Evolutionary conservation across 2,113 vertebrate species (phyloP).

Genomic region (Anser cygnoides): DNA sequence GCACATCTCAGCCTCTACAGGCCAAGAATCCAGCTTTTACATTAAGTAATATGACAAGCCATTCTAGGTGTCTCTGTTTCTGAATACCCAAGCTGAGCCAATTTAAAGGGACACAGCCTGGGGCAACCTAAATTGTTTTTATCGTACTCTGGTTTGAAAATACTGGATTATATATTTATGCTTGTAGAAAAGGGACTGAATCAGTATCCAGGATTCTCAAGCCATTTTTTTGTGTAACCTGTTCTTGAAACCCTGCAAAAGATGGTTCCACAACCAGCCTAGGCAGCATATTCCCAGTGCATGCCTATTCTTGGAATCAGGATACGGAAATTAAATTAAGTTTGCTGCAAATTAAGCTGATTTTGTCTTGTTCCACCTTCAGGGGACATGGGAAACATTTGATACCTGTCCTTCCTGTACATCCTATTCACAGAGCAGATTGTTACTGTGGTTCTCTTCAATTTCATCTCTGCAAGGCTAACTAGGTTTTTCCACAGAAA

Average conservation of each 20-base stretch:
- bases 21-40: constrained; percentile 13
- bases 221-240: background rate
- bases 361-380: constrained; percentile 33
- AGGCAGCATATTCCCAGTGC: constrained; percentile 29
- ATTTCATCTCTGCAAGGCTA: background rate
- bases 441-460: background rate
- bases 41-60: constrained; percentile 12
- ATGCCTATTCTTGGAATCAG: constrained; percentile 42
- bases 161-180: background rate
- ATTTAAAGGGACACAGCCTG: background rate
- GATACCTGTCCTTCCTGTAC: background rate
- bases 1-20: background rate
- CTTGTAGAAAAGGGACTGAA: background rate
- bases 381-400: background rate
- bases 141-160: background rate
- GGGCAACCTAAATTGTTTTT: background rate
- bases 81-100: background rate
- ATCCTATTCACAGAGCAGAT: background rate
- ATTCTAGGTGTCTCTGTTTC: constrained; percentile 11
- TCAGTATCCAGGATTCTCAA: constrained; percentile 7
- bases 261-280: background rate
- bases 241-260: background rate
- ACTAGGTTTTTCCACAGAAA: background rate
- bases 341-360: constrained; percentile 36
- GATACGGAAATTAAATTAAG: constrained; percentile 44